Evolutionary conservation across 2,797 vertebrate genomes (phyloP), one percentile per base, ranked within the genome.

Genomic region (Gymnocypris eckloni): DNA sequence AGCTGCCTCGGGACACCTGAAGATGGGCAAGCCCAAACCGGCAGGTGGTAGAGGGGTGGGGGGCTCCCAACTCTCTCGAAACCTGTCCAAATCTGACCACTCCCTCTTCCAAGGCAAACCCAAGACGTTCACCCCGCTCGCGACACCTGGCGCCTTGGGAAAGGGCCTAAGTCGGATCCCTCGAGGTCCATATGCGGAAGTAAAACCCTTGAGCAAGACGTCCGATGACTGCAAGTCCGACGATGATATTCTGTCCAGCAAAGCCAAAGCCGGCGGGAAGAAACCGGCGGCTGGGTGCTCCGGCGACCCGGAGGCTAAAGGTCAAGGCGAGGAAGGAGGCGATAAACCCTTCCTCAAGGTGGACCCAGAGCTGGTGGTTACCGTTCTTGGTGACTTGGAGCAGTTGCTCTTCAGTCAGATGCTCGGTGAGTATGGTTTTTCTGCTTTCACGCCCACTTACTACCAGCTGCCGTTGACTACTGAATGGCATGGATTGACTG

Each of bases 351-450:
- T 98, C 92, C 94, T 99, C 88, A 99, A 99, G 93, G 98, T 99
- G 95, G 98, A 99, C 90, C 98, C 98, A 15, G 98, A 99, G 92
- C 95, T 99, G 87, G 98, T 99, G 93, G 98, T 99, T 91, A 99
- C 98, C 0, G 98, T 99, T 89, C 95, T 99, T 92, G 98, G 98
- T 0, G 98, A 99, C 93, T 94, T 99, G 94, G 98, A 99, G 93
- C 98, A 99, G 95, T 96, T 99, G 80, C 98, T 99, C 66, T 99
- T 99, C 96, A 99, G 98, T 94, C 98, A 99, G 93, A 98, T 99
- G 94, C 92, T 99, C 88, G 98, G 98, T 99, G 93, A 99, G 98
- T 97, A 93, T 69, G 77, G 66, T 25, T n/a, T 67, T 67, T 33
- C 28, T 16, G 7, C 28, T 90, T 92, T 91, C 90, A 90, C 37